Base-by-base conservation (phyloP, 1,140 invertebrate genomes). In the Drosophila parabipectinata region DNA sequence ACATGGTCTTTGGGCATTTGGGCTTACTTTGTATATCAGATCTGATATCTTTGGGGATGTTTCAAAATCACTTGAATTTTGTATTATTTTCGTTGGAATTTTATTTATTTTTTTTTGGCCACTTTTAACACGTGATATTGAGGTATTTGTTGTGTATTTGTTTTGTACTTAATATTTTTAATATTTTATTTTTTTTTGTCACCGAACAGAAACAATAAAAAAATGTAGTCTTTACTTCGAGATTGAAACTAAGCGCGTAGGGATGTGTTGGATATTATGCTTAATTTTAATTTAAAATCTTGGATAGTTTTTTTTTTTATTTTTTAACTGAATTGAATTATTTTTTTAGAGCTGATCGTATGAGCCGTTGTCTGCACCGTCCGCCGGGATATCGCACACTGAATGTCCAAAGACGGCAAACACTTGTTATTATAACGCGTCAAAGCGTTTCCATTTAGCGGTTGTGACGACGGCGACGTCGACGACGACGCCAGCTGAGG, bases 401-500 rank as follows among this genome's bases (percentile, higher is more conserved):
- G 90, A 91, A 84, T 91, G 83, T 72, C 78, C 76, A 80, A 91
- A 90, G 90, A 79, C 90, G 80, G 64, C 80, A 82, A 77, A 77
- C 83, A 87, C 90, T 90, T 91, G 79, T 91, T 91, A 91, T 90
- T 91, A 91, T 91, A 91, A 91, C 73, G 84, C 84, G 79, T 81
- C 69, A 85, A 90, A 90, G 75, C 82, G 82, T 72, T 77, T 80
- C 60, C 68, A 77, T 63, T 81, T 63, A 77, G 59, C 71, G 75
- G 52, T 61, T 64, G 47, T 83, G 75, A 48, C 73, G 71, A 54
- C 82, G 64, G 28, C 45, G 50, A 45, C 72, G 72, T 9, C 7
- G 2, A 45, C 62, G 1, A 21, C n/a, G 34, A 9, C 68, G 18
- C 15, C 53, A 14, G 18, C 55, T 18, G 50, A 12, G 12, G 6